Evolutionary conservation across 2,888 invertebrate genomes (phyloP).

Genomic region (Elmis aenea): DNA sequence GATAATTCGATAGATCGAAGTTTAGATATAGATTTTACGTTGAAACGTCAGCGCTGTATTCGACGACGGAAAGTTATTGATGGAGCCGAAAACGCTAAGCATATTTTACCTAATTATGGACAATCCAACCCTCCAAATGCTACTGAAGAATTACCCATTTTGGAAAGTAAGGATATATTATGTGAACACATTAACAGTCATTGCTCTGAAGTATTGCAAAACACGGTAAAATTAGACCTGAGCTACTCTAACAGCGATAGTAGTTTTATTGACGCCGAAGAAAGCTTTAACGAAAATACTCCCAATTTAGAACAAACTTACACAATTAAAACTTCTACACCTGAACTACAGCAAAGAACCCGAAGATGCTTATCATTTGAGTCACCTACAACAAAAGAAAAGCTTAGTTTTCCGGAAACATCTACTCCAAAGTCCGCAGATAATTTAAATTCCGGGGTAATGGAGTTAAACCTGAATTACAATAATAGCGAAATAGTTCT

Average conservation of each 20-base stretch:
- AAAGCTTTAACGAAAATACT: too few relatives aligned
- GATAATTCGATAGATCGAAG: slow-evolving; percentile 35
- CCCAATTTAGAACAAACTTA: slow-evolving; percentile 1
- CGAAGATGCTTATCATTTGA: slow-evolving; percentile 45
- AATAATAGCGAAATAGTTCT: slow-evolving; percentile 39
- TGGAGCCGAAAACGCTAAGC: neutral
- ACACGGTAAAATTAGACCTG: neutral
- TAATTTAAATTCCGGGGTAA: slow-evolving; percentile 37
- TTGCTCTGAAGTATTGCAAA: neutral
- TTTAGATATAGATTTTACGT: slow-evolving; percentile 35
- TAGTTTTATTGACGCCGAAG: too few relatives aligned
- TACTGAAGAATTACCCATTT: neutral
- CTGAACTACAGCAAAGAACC: slow-evolving; percentile 27
- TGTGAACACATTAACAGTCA: too few relatives aligned
- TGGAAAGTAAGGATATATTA: neutral
- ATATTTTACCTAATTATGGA: neutral
- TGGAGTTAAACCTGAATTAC: slow-evolving; percentile 43
- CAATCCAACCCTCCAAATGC: neutral
- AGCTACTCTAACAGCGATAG: neutral
- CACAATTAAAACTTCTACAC: neutral
- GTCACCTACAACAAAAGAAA: slow-evolving; percentile 32
- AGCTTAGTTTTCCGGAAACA: slow-evolving; percentile 18
- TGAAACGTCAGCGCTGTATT: slow-evolving; percentile 56
- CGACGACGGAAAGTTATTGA: slow-evolving; percentile 47
- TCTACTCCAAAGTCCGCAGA: slow-evolving; percentile 27